Percentiles rank a stretch among this genome's conserved stretches.
Conservation (phyloP, 2,113 vertebrate genomes). For the Lophotis ruficrista region DNA sequence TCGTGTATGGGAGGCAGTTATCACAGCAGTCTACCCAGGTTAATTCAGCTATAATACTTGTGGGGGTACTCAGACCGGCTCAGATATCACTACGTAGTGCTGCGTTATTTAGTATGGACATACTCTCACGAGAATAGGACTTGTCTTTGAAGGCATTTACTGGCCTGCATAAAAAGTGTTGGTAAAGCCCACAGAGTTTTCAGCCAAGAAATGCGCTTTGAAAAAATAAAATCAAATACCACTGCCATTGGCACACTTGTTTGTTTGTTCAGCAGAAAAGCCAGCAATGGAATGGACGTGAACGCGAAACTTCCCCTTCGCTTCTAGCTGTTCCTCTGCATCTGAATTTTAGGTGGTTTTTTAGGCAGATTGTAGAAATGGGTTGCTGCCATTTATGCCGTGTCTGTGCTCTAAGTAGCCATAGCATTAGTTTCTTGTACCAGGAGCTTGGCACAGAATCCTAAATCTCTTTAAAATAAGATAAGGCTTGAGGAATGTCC, state of each 20-base stretch:
- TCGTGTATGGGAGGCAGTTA: constrained; percentile 24
- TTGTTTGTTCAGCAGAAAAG: neutral
- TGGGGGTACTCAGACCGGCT: constrained; percentile 3
- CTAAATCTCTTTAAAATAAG: neutral
- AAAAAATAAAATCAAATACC: neutral
- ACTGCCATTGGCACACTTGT: neutral
- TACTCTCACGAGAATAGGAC: neutral
- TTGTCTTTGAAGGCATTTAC: constrained; percentile 10
- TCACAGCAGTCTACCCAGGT: constrained; percentile 61
- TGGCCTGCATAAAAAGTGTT: neutral
- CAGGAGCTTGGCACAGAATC: neutral
- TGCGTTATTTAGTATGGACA: neutral
- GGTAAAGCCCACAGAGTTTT: neutral
- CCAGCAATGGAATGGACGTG: neutral
- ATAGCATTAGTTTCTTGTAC: neutral
- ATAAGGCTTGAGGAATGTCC: neutral
- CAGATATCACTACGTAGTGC: neutral
- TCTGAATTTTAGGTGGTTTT: neutral
- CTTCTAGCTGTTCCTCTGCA: neutral
- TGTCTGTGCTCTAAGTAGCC: neutral
- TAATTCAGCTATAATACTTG: constrained; percentile 56
- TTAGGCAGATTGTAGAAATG: neutral
- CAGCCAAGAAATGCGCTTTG: neutral
- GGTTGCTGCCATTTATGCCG: neutral
- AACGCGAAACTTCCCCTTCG: neutral